Conservation (phyloP, 2,113 vertebrate genomes). For the Tiliqua scincoides region DNA sequence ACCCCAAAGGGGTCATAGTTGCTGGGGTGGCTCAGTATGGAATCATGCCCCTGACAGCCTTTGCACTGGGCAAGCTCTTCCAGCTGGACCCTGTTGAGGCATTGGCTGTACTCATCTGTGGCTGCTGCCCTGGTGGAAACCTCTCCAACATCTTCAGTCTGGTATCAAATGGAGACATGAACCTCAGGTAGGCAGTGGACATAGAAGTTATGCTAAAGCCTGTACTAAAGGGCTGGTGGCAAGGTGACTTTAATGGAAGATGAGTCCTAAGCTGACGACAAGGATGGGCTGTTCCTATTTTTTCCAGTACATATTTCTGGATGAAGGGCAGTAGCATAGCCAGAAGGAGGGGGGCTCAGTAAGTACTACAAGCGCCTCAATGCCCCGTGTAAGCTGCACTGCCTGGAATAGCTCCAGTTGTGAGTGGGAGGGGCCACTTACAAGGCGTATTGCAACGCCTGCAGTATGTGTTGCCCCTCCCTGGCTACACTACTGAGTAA, state of each 20-base stretch:
- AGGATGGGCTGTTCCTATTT: background rate
- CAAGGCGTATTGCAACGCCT: too few species aligned
- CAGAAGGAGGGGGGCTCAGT: too few species aligned
- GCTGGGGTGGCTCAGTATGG: conserved; percentile 84
- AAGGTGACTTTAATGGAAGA: background rate
- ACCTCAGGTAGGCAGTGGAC: conserved; percentile 81
- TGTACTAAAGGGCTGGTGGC: background rate
- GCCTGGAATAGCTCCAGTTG: too few species aligned
- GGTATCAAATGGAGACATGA: conserved; percentile 84
- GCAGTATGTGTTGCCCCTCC: too few species aligned
- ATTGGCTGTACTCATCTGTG: conserved; percentile 83
- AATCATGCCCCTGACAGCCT: conserved; percentile 87
- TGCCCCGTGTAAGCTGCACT: too few species aligned
- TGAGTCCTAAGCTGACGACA: background rate
- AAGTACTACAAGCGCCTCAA: too few species aligned
- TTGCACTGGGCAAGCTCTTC: conserved; percentile 78
- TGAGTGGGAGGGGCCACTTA: too few species aligned
- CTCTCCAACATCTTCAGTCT: conserved; percentile 85
- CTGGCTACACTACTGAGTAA: too few species aligned
- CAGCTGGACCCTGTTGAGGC: conserved; percentile 74
- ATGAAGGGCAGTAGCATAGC: too few species aligned
- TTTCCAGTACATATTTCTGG: background rate
- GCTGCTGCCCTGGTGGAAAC: conserved; percentile 86
- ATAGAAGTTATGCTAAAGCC: rapidly evolving
- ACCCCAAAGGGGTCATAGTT: conserved; percentile 79